Conservation (phyloP, 2,888 invertebrate genomes). For the Rhogogaster chlorosoma region DNA sequence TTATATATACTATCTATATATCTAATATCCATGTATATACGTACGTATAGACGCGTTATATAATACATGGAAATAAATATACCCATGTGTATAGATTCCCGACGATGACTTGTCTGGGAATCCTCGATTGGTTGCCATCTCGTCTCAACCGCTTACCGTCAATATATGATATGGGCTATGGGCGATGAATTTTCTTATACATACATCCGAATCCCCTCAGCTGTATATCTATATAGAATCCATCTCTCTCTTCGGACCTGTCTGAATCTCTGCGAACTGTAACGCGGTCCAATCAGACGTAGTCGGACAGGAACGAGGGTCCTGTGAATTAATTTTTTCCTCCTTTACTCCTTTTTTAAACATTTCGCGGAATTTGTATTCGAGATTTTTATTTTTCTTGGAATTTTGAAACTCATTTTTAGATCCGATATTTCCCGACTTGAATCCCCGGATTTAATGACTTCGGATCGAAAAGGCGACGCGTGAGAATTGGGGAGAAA, state of each 20-base stretch:
- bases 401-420: no score
- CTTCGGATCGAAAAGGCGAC: neutral
- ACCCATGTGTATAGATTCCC: neutral
- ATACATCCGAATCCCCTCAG: neutral
- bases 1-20: slow-evolving; percentile 22
- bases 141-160: slow-evolving; percentile 45
- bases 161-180: slow-evolving; percentile 34
- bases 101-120: slow-evolving; percentile 27
- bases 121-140: slow-evolving; percentile 43
- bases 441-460: no score
- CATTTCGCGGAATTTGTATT: neutral
- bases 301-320: neutral
- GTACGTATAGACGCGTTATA: slow-evolving; percentile 34
- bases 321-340: neutral
- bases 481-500: neutral
- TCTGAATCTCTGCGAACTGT: neutral
- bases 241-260: neutral
- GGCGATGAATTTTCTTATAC: slow-evolving; percentile 15
- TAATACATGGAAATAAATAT: neutral
- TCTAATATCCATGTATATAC: neutral
- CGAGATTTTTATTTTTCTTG: neutral
- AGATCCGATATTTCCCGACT: no score
- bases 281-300: neutral
- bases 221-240: neutral
- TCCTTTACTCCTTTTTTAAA: neutral